Percentiles rank a stretch among this genome's conserved stretches.
These are phyloP conservation scores for Zonitis immaculata DNA, from an alignment of 2,888 invertebrate species.

Conservation along the genomic window DNA sequence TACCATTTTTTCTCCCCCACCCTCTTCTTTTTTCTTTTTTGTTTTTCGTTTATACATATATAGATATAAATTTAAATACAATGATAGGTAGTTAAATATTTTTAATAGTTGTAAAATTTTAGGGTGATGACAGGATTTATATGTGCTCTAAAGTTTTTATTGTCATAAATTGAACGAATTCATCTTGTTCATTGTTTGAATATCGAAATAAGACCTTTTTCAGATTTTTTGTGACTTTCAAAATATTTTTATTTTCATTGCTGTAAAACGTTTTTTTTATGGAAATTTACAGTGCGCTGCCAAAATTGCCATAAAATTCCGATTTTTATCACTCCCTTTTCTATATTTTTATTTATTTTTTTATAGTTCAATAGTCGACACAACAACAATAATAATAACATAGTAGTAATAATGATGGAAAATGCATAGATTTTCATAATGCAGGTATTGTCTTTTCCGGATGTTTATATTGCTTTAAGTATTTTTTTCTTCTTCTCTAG, in stretches of 20 bases:
- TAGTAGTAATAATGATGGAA: no score
- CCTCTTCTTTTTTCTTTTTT: background rate
- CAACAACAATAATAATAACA: background rate
- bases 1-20: background rate
- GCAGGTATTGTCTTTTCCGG: background rate
- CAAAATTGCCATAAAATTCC: constrained; percentile 3
- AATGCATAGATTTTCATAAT: background rate
- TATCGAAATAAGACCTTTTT: background rate
- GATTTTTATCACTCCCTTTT: background rate
- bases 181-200: background rate
- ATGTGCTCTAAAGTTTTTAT: background rate
- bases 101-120: background rate
- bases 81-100: background rate
- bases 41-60: background rate
- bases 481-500: no score
- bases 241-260: background rate
- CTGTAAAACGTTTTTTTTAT: background rate
- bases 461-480: background rate
- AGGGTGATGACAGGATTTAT: background rate
- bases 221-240: background rate
- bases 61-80: no score
- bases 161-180: background rate
- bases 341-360: no score
- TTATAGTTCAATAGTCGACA: background rate
- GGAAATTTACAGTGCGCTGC: constrained; percentile 7